phyloP scores from a whole-genome alignment of 1,140 invertebrate genomes.

The Trigoniulus corallinus region DNA sequence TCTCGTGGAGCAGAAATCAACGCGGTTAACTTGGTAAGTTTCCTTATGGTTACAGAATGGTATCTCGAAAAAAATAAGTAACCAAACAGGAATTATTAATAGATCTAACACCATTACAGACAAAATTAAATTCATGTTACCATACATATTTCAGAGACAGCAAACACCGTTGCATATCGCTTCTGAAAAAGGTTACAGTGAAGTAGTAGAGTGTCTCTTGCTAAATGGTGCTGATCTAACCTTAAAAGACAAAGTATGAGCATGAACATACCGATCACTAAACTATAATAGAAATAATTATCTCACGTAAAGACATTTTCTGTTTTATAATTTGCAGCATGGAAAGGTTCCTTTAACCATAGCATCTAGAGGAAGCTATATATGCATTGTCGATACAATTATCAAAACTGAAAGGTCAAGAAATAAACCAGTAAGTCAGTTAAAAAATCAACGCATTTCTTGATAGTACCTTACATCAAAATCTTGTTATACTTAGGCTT shows the following conservation, averaged over 20 bases:
- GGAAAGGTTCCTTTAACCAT: conserved; percentile 49
- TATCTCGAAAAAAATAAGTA: not conserved
- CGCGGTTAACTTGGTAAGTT: conserved; percentile 48
- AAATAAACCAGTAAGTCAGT: not conserved
- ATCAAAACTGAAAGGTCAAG: conserved; percentile 42
- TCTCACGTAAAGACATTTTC: too few species aligned
- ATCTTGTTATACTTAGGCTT: not conserved
- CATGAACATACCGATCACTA: too few species aligned
- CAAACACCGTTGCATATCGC: conserved; percentile 56
- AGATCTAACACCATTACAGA: too few species aligned
- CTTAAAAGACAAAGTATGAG: conserved; percentile 40
- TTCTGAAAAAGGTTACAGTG: conserved; percentile 49
- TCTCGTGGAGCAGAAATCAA: conserved; percentile 50
- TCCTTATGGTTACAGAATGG: not conserved
- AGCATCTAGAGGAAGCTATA: conserved; percentile 60
- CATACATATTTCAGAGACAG: too few species aligned
- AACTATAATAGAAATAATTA: not conserved
- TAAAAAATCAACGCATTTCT: not conserved
- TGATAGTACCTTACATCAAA: not conserved
- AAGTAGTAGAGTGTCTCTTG: conserved; percentile 45
- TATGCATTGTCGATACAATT: conserved; percentile 65
- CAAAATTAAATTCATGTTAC: too few species aligned
- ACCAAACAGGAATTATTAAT: too few species aligned
- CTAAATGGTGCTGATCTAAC: conserved; percentile 43
- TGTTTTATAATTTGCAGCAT: conserved; percentile 25